phyloP scores from a whole-genome alignment of 1,140 invertebrate species.

The Popillia japonica region DNA sequence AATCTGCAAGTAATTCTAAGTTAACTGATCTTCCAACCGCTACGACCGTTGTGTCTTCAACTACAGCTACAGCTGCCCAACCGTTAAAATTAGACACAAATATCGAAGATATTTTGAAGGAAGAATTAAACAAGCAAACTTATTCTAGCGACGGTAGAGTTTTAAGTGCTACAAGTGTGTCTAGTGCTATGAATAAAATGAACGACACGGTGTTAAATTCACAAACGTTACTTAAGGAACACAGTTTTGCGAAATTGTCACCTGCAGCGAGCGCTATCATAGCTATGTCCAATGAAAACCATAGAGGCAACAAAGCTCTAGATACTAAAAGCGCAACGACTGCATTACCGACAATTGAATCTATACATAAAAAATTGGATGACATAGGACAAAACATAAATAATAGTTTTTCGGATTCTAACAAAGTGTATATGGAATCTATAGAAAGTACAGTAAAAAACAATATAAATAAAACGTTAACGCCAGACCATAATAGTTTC shows the following conservation, averaged over 20 bases:
- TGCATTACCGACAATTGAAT: conserved; percentile 41
- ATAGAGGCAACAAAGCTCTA: conserved; percentile 38
- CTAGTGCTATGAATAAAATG: conserved; percentile 59
- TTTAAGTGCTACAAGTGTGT: conserved; percentile 58
- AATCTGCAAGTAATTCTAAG: conserved; percentile 44
- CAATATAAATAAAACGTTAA: conserved; percentile 40
- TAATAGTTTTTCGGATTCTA: conserved; percentile 29
- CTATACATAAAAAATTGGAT: conserved; percentile 34
- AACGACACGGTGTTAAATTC: conserved; percentile 59
- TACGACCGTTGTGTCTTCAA: conserved; percentile 56
- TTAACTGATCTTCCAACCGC: conserved; percentile 50
- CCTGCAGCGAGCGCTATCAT: conserved; percentile 51
- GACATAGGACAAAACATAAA: conserved; percentile 26
- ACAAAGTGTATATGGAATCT: conserved; percentile 38
- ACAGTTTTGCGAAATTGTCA: conserved; percentile 51
- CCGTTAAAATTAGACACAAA: conserved; percentile 57
- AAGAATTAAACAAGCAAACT: background rate
- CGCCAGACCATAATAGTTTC: conserved; percentile 45
- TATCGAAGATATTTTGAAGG: conserved; percentile 43
- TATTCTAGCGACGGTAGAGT: conserved; percentile 49
- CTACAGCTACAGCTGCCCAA: conserved; percentile 56
- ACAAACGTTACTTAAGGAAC: conserved; percentile 57
- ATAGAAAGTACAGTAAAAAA: conserved; percentile 37
- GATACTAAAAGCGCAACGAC: conserved; percentile 46
- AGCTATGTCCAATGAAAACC: conserved; percentile 45